These are phyloP conservation scores for Pseudomyrmex flavicornis DNA, from an alignment of 1,140 invertebrate genomes.

Conservation along the genomic window DNA sequence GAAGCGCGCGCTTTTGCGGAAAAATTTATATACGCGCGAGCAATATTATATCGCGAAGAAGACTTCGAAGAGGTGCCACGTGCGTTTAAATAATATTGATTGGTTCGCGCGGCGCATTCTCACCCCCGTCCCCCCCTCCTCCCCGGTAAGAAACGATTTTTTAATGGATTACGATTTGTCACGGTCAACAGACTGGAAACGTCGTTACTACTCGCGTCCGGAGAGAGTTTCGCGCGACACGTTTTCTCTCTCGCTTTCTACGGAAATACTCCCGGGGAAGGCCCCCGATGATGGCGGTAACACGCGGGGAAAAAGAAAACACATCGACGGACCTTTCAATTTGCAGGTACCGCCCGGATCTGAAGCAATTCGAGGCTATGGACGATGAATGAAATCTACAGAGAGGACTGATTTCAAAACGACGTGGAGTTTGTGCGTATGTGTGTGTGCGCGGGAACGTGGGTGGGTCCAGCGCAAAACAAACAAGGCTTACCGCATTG, in stretches of 20 bases:
- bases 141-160: neutral
- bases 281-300: constrained; percentile 57
- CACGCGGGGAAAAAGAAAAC: constrained; percentile 43
- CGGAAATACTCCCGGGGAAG: constrained; percentile 36
- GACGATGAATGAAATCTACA: constrained; percentile 72
- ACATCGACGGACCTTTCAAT: constrained; percentile 39
- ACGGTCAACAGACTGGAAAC: constrained; percentile 26
- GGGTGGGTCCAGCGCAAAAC: constrained; percentile 76
- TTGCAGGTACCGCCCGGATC: constrained; percentile 39
- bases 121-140: neutral
- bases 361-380: constrained; percentile 59
- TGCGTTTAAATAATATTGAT: no score
- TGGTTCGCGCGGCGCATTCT: neutral
- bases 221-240: constrained; percentile 22
- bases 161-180: constrained; percentile 26
- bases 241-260: constrained; percentile 7
- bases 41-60: no score
- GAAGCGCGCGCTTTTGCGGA: no score
- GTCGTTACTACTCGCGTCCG: neutral
- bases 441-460: constrained; percentile 38
- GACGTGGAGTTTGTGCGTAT: constrained; percentile 7
- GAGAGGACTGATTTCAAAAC: constrained; percentile 69
- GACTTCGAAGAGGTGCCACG: no score
- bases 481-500: constrained; percentile 81
- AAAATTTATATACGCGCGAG: no score